Percentiles rank a stretch among this genome's conserved stretches.
These are phyloP conservation scores for Scaptomyza montana DNA, from an alignment of 1,140 invertebrate species.

Conservation along the genomic window DNA sequence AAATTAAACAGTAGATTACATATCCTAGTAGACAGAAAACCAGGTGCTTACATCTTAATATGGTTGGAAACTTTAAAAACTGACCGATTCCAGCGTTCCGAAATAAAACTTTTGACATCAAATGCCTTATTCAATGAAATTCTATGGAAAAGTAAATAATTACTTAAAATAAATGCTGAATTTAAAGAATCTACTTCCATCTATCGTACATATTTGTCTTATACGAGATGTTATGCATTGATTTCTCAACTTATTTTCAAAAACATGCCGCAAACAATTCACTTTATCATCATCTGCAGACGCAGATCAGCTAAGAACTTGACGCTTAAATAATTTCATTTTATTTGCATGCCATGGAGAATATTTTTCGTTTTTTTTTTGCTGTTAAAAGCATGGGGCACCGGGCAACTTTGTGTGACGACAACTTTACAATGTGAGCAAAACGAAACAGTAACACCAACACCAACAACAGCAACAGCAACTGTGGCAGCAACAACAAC, in stretches of 20 bases:
- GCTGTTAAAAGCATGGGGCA: conserved; percentile 24
- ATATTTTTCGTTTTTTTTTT: conserved; percentile 35
- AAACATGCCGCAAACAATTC: conserved; percentile 34
- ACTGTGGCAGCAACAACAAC: neutral
- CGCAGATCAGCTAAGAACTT: conserved; percentile 39
- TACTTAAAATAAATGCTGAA: too few species aligned
- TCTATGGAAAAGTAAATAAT: too few species aligned
- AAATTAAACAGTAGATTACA: too few species aligned
- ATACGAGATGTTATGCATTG: neutral
- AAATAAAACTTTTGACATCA: too few species aligned
- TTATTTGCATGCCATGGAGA: conserved; percentile 43
- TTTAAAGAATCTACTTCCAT: too few species aligned
- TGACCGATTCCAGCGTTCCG: too few species aligned
- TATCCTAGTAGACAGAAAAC: neutral
- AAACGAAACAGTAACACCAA: conserved; percentile 38
- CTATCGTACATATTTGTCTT: too few species aligned
- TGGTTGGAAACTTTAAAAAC: neutral
- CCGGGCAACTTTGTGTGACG: conserved; percentile 44
- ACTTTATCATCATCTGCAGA: conserved; percentile 37
- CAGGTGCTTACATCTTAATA: neutral
- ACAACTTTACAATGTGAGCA: conserved; percentile 56
- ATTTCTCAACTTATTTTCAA: conserved; percentile 10
- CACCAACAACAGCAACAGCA: conserved; percentile 4
- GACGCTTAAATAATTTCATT: conserved; percentile 44
- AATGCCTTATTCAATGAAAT: too few species aligned